phyloP scores from a whole-genome alignment of 2,888 invertebrate genomes.

The Lepidochitona cinerea region DNA sequence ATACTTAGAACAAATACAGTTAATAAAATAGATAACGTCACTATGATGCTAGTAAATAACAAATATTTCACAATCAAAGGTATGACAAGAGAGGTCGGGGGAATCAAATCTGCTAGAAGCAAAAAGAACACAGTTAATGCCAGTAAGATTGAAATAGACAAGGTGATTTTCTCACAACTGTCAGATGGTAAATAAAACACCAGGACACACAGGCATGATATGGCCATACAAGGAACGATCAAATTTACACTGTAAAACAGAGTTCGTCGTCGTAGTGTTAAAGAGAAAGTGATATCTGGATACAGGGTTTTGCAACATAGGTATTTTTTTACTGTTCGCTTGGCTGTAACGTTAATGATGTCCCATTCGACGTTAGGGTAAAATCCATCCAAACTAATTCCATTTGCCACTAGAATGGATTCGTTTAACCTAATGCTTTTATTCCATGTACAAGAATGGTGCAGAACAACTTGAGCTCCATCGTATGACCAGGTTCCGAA shows the following conservation, averaged over 20 bases:
- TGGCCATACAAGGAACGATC: constrained; percentile 96
- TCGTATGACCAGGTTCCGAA: constrained; percentile 99
- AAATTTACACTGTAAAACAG: constrained; percentile 97
- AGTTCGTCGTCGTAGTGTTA: constrained; percentile 73
- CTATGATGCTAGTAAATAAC: constrained; percentile 98
- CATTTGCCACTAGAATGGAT: constrained; percentile 46
- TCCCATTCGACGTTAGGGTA: constrained; percentile 69
- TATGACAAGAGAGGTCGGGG: constrained; percentile 96
- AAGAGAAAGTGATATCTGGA: constrained; percentile 70
- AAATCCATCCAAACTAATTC: constrained; percentile 67
- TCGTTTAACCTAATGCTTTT: constrained; percentile 80
- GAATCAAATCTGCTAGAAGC: constrained; percentile 97
- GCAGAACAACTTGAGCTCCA: constrained; percentile 88
- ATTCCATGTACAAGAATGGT: constrained; percentile 95
- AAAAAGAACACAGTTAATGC: constrained; percentile 99
- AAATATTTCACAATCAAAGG: constrained; percentile 93
- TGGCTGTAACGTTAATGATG: constrained; percentile 76
- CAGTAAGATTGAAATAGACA: constrained; percentile 96
- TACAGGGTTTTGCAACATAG: constrained; percentile 69
- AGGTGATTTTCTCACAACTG: constrained; percentile 97
- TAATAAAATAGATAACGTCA: constrained; percentile 93
- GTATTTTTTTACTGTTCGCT: constrained; percentile 73
- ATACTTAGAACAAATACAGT: constrained; percentile 97
- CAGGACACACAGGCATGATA: constrained; percentile 93
- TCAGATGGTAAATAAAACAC: constrained; percentile 98